Base-by-base conservation (phyloP, 1,140 invertebrate genomes). In the Drosophila littoralis region DNA sequence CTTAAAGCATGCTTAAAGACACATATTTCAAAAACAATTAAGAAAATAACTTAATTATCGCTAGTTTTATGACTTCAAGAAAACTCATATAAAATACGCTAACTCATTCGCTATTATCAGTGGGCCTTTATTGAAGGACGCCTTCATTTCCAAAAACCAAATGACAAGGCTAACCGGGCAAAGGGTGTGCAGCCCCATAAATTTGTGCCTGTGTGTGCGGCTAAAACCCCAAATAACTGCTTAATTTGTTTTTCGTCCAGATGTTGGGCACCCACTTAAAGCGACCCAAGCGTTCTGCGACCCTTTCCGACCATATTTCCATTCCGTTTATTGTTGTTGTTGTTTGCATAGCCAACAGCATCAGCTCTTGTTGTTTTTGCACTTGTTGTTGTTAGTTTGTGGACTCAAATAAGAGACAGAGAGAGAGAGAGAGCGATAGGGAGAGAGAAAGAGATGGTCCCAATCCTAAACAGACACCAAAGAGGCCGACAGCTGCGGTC, bases 161-260 rank as follows among this genome's bases (percentile, higher is more conserved):
- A 67, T 67, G 40, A 59, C 54, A 68, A 38, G 50, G 51, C 40
- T 57, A 50, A 71, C 52, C 46, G 42, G 58, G 12, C 28, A 13
- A 54, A 36, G 52, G 51, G 58, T 73, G 54, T 54, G 43, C 57
- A 35, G 13, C 28, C 28, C 5, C 15, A 9, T 38, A 36, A 42
- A 43, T 57, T n/a, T 35, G 36, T 57, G 38, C 57, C 38, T 36
- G 54, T 64, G 61, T 48, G 58, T 65, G 43, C 57, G 38, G 13
- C n/a, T n/a, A 88, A 88, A 72, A 79, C 78, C 69, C 80, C 84
- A 88, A 89, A 88, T 88, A 88, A 89, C 83, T 89, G 83, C 84
- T 88, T 88, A 88, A 88, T 88, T 88, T 88, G 83, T 88, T 88
- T 79, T 71, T 48, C 79, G 46, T 61, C 28, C 50, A 38, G 54